phyloP scores from a whole-genome alignment of 2,888 invertebrate genomes.

The Eristalinus aeneus region DNA sequence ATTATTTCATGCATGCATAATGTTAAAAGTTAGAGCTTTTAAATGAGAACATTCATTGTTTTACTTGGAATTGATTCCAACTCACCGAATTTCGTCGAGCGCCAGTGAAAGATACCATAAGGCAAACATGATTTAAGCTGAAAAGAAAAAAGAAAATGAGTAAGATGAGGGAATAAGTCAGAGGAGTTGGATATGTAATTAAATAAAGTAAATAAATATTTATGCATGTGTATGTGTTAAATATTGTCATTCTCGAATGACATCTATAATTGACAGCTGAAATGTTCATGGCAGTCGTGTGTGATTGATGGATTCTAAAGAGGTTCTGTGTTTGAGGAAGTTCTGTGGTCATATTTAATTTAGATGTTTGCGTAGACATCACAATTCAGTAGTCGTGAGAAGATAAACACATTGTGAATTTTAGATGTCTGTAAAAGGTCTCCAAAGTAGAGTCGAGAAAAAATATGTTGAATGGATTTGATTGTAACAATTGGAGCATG shows the following conservation, averaged over 20 bases:
- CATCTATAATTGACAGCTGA: not conserved
- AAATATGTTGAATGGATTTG: too few species aligned
- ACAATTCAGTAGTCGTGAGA: not conserved
- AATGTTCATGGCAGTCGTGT: not conserved
- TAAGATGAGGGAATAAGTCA: constrained; percentile 11
- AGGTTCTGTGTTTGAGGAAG: not conserved
- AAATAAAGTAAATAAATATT: not conserved
- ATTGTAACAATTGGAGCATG: too few species aligned
- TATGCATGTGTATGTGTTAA: not conserved
- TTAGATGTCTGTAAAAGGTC: too few species aligned
- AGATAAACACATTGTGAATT: too few species aligned
- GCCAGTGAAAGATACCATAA: constrained; percentile 80
- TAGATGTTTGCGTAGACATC: not conserved
- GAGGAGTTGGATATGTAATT: not conserved
- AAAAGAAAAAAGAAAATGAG: constrained; percentile 62
- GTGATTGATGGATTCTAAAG: not conserved
- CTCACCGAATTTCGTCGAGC: constrained; percentile 79
- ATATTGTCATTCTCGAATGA: not conserved
- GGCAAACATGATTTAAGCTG: constrained; percentile 78
- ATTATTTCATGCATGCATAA: too few species aligned
- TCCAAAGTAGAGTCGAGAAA: too few species aligned
- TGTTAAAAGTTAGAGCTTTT: not conserved
- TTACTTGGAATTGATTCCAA: constrained; percentile 46
- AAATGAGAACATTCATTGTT: not conserved
- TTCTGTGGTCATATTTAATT: not conserved